Percentiles rank a stretch among this genome's conserved stretches.
Conservation (phyloP, 2,888 invertebrate species). For the Gandaritis pyraliata region DNA sequence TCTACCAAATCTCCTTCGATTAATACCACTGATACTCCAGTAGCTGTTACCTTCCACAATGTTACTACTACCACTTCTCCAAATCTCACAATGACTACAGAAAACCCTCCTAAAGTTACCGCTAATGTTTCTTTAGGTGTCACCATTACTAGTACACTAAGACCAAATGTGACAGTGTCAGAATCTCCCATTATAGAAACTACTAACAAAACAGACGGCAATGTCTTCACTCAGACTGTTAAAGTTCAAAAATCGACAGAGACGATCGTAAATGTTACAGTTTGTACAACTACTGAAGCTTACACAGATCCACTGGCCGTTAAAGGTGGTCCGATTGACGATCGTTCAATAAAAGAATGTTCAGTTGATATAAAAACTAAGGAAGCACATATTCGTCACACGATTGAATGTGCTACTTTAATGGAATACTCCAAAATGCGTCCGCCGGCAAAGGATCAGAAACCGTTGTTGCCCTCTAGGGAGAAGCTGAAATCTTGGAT, state of each 20-base stretch:
- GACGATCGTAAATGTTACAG: constrained; percentile 50
- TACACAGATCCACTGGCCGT: constrained; percentile 63
- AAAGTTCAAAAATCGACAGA: constrained; percentile 37
- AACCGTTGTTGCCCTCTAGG: constrained; percentile 58
- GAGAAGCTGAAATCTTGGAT: constrained; percentile 66
- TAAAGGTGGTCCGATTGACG: constrained; percentile 59
- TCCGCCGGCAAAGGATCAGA: constrained; percentile 55
- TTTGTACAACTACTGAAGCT: constrained; percentile 50
- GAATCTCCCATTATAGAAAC: not conserved
- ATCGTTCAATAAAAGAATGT: constrained; percentile 61
- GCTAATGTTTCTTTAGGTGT: constrained; percentile 10
- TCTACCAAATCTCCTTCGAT: not conserved
- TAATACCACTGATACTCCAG: not conserved
- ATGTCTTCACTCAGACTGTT: constrained; percentile 21
- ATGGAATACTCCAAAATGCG: constrained; percentile 67
- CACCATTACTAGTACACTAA: constrained; percentile 9
- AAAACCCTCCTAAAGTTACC: not conserved
- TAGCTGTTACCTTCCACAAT: too few relatives aligned
- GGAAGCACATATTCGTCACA: constrained; percentile 53
- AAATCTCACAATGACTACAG: constrained; percentile 4
- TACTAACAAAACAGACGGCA: constrained; percentile 22
- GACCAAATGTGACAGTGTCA: not conserved
- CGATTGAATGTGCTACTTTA: constrained; percentile 64
- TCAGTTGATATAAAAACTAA: constrained; percentile 66
- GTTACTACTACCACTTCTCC: not conserved